Base-by-base conservation (phyloP, 2,797 vertebrate species). In the Meda fulgida region DNA sequence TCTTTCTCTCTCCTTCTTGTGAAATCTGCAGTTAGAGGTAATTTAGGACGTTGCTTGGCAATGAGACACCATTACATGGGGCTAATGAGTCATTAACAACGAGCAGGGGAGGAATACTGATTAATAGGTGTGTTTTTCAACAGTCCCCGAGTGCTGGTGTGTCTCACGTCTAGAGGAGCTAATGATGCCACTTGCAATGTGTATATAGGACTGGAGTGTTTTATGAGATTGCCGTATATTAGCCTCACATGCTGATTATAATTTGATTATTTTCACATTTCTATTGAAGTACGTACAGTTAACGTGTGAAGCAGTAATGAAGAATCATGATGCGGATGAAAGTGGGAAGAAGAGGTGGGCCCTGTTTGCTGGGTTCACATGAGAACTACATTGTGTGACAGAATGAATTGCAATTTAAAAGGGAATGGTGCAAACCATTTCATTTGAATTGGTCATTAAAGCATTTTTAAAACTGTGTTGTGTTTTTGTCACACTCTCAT, bases 51-150 rank as follows among this genome's bases (percentile, higher is more conserved):
- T 90, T 92, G 91, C 89, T 89, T 91, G 89, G 90, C 89, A 92
- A 92, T 92, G 91, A 94, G 89, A 91, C 90, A 90, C 92, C 89
- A 91, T 94, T 93, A 93, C 89, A 91, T 90, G 81, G 87, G 90
- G 90, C 91, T 94, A 95, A 94, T 94, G 93, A 93, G 88, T 93
- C 91, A 94, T 94, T 93, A 93, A 92, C 89, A 92, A 90, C 81
- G 89, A 90, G 90, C 90, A 87, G 84, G 90, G 89, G 87, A 93
- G 90, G 92, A 92, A 91, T 92, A 90, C 92, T 94, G 91, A 93
- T 94, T 93, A 92, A 93, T 92, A 93, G 91, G 91, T 92, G 89
- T 90, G 90, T 92, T 94, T 92, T 92, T 87, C 77, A 90, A 92
- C 89, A 90, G 89, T 91, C 90, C 89, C 90, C 71, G 69, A 81